Conservation (phyloP, 1,140 invertebrate genomes). For the Cotesia chilonis region DNA sequence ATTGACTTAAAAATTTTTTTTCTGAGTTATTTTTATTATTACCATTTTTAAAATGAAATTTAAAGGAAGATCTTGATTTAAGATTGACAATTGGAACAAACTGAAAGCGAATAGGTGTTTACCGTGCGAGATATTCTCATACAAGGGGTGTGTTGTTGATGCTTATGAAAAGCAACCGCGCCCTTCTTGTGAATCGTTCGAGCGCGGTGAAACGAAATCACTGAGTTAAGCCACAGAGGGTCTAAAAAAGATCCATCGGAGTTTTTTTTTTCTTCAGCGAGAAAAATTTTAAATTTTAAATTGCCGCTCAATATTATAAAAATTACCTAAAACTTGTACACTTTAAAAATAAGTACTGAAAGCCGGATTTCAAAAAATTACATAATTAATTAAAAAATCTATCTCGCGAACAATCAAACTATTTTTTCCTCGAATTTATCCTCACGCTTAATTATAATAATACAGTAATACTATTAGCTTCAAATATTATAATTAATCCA, state of each 20-base stretch:
- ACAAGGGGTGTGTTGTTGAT: conserved; percentile 10
- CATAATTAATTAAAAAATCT: not conserved
- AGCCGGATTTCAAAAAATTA: not conserved
- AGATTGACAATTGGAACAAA: not conserved
- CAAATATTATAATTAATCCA: no score
- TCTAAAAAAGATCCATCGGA: conserved; percentile 30
- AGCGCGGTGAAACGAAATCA: conserved; percentile 43
- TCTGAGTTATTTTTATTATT: not conserved
- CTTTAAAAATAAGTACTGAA: no score
- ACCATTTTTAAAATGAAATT: no score
- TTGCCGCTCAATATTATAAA: no score
- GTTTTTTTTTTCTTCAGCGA: not conserved
- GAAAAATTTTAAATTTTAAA: no score
- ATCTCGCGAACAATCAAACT: not conserved
- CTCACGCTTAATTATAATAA: not conserved
- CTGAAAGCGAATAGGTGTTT: conserved; percentile 35
- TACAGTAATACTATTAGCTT: not conserved
- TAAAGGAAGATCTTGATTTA: conserved; percentile 5
- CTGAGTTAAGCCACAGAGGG: conserved; percentile 42
- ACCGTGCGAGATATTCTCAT: not conserved
- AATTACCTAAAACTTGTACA: no score
- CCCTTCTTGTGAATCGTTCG: conserved; percentile 39
- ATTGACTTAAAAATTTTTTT: not conserved
- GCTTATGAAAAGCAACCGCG: conserved; percentile 20
- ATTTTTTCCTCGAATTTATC: not conserved